A percentile compares a stretch with the other conserved stretches of the same genome.
phyloP scores from a whole-genome alignment of 2,888 invertebrate species.

The Cryptops parisi region DNA sequence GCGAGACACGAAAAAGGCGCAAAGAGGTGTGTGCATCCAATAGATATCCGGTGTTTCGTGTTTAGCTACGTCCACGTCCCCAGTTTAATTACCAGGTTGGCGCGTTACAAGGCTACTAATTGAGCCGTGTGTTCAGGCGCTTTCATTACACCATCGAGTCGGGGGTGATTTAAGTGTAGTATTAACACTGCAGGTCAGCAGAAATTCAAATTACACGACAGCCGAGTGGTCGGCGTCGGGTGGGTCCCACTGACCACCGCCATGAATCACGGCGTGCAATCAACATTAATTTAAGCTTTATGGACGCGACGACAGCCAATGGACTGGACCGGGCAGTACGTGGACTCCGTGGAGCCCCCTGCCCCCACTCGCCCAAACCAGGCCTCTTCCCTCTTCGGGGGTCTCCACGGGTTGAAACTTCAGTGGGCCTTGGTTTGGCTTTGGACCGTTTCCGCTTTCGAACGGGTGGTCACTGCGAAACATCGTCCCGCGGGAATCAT shows the following conservation, averaged over 20 bases:
- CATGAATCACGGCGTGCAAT: conserved; percentile 13
- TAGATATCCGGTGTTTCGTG: too few species aligned
- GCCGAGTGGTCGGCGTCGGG: background rate
- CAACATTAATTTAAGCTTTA: conserved; percentile 14
- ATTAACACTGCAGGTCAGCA: background rate
- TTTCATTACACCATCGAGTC: background rate
- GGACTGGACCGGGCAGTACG: conserved; percentile 4
- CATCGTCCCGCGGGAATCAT: conserved; percentile 7
- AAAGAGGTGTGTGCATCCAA: too few species aligned
- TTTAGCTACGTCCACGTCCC: background rate
- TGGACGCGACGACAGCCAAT: conserved; percentile 10
- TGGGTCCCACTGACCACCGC: conserved; percentile 7
- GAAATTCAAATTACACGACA: conserved; percentile 1
- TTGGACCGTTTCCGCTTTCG: conserved; percentile 11
- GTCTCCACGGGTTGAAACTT: conserved; percentile 6
- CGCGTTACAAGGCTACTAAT: background rate
- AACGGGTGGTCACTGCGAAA: conserved; percentile 5
- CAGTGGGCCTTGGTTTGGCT: conserved; percentile 12
- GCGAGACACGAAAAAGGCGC: too few species aligned
- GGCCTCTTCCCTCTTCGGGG: background rate
- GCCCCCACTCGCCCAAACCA: background rate
- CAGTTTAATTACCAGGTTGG: background rate
- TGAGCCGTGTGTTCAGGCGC: background rate
- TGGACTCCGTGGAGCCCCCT: background rate
- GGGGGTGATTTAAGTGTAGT: background rate